Base-by-base conservation (phyloP, 1,140 invertebrate genomes). In the Drosophila varians region DNA sequence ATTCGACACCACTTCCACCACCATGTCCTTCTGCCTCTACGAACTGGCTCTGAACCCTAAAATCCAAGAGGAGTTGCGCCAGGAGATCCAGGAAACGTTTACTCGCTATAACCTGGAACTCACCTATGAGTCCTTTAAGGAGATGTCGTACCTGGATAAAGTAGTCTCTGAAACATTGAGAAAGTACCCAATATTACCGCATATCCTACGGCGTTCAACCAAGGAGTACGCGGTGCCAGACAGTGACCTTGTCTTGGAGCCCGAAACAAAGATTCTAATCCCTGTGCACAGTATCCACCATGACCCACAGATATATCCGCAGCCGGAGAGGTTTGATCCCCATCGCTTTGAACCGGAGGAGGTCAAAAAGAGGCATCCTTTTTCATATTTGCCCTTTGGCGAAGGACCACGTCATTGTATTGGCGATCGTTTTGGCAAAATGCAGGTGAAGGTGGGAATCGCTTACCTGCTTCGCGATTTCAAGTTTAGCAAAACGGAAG, bases 271-370 rank as follows among this genome's bases (percentile, higher is more conserved):
- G 4, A 28, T 84, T 0, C 51, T 84, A 12, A 92, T 94, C 49
- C 93, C 93, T 3, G 70, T 92, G 1, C 92, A 93, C 61, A 92
- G 92, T 45, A 92, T 96, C 26, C 95, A 96, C 61, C 89, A 93
- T 45, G 94, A 96, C 90, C 92, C 93, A 1, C 89, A 93, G 31
- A 90, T 93, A 53, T 96, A 92, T 87, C 93, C 94, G 1, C 90
- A 96, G 61, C 95, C 95, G 4, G 92, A 94, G 6, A 89, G 74
- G 5, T 96, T 95, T 66, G 92, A 95, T 87, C 95, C 95, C 0
- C 93, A 94, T 23, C 90, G 94, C 68, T 96, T 96, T 79, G 80
- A 91, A 0, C 91, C 92, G 1, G 93, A 94, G 45, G 74, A 91
- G 23, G 91, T 92, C 48, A 71, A 70, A 8, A 73, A 90, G 23